Percentiles rank a stretch among this genome's conserved stretches.
Evolutionary conservation across 2,113 vertebrate species (phyloP).

Genomic region (Ptyas mucosa): DNA sequence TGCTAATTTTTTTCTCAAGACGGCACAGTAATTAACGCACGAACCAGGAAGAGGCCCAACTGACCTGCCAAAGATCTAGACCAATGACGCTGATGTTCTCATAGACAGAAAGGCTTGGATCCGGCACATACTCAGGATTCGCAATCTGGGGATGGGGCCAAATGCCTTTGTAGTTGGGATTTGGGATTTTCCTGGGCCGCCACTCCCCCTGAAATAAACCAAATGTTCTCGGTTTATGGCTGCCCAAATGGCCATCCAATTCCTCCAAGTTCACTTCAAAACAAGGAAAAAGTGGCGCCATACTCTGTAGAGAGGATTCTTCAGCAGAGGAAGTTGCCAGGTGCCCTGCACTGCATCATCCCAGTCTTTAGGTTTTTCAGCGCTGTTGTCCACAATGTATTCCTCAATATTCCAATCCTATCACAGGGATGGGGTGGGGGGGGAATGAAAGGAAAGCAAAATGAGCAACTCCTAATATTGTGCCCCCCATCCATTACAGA

Average conservation of each 20-base stretch:
- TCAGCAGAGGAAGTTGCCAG: conserved; percentile 77
- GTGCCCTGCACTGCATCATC: conserved; percentile 76
- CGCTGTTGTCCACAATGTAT: conserved; percentile 76
- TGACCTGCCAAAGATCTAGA: conserved; percentile 88
- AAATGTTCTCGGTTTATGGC: background rate
- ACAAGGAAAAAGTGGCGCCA: rapidly evolving
- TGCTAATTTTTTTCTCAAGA: background rate
- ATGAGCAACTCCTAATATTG: background rate
- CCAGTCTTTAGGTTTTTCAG: conserved; percentile 80
- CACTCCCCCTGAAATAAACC: conserved; percentile 73
- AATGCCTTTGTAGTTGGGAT: conserved; percentile 75
- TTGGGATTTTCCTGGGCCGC: conserved; percentile 78
- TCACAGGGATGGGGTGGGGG: background rate
- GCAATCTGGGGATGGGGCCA: conserved; percentile 83
- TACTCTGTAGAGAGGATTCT: conserved; percentile 82
- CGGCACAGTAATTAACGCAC: background rate
- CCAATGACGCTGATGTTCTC: conserved; percentile 76
- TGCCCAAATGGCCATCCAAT: background rate
- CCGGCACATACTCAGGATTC: conserved; percentile 71
- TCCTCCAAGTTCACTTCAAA: background rate
- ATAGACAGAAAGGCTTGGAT: conserved; percentile 75
- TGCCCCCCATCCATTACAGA: background rate
- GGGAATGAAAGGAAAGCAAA: background rate
- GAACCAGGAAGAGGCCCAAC: background rate
- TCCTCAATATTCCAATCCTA: conserved; percentile 83